Conservation (phyloP, 2,797 vertebrate genomes). For the Oreochromis grahami region DNA sequence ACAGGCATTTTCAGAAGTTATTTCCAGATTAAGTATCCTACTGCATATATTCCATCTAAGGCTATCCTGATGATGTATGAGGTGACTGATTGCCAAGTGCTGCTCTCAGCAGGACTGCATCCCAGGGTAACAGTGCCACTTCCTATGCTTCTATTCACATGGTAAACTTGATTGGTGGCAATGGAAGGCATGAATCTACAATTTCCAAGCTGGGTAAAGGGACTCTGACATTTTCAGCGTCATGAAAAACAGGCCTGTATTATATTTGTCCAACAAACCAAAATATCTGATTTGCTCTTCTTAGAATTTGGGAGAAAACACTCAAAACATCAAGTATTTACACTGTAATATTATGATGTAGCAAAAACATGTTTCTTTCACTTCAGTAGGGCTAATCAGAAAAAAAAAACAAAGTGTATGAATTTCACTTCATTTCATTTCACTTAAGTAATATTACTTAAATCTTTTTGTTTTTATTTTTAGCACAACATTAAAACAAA, state of each 20-base stretch:
- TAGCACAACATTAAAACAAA: neutral
- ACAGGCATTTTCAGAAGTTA: neutral
- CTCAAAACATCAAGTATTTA: neutral
- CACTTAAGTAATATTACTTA: neutral
- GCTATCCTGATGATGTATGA: neutral
- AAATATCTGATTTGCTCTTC: neutral
- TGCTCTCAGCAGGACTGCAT: conserved; percentile 9
- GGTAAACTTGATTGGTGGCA: neutral
- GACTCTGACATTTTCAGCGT: neutral
- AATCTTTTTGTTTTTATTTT: neutral
- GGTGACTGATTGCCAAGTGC: conserved; percentile 48
- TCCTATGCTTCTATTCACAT: conserved; percentile 18
- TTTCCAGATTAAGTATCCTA: neutral
- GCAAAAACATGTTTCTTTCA: neutral
- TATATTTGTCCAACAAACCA: neutral
- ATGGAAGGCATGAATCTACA: neutral
- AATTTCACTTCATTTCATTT: neutral
- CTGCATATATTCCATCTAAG: neutral
- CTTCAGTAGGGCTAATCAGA: neutral
- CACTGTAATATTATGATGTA: neutral
- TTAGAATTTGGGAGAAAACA: neutral
- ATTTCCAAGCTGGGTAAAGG: neutral
- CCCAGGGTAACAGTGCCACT: conserved; percentile 22
- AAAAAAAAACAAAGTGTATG: neutral
- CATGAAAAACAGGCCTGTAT: neutral